Conservation (phyloP, 2,113 vertebrate genomes). For the Scopus umbretta region DNA sequence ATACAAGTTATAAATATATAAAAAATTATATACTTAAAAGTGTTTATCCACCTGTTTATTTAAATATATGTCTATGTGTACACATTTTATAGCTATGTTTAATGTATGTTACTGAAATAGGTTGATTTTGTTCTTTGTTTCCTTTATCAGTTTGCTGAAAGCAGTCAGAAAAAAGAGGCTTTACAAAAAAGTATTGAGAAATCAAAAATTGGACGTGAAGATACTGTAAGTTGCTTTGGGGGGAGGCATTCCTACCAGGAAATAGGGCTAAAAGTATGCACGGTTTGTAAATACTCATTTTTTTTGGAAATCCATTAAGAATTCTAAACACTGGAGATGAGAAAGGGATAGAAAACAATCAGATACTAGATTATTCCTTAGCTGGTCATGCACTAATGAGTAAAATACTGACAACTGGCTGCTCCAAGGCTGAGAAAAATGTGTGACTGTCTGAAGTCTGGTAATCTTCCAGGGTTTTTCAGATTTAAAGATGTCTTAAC, state of each 20-base stretch:
- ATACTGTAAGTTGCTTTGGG: conserved; percentile 80
- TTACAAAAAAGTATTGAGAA: conserved; percentile 81
- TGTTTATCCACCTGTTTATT: background rate
- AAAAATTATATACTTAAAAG: background rate
- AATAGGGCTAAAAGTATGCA: background rate
- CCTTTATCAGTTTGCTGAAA: conserved; percentile 77
- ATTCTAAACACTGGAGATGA: background rate
- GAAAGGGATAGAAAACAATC: background rate
- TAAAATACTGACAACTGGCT: background rate
- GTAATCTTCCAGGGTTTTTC: background rate
- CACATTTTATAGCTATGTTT: background rate
- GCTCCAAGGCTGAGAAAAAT: background rate
- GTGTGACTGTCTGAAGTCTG: background rate
- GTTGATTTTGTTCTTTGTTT: conserved; percentile 22
- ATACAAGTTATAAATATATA: background rate
- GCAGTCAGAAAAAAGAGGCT: conserved; percentile 74
- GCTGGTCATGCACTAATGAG: background rate
- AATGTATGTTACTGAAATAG: background rate
- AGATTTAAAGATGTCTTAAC: background rate
- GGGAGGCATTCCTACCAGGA: background rate
- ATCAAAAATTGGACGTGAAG: conserved; percentile 85
- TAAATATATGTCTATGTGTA: background rate
- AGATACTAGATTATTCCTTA: background rate
- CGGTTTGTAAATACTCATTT: background rate
- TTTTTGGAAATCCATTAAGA: background rate